Percentiles rank a stretch among this genome's conserved stretches.
These are phyloP conservation scores for Meloidogyne exigua DNA, from an alignment of 1,140 invertebrate species.

Conservation along the genomic window DNA sequence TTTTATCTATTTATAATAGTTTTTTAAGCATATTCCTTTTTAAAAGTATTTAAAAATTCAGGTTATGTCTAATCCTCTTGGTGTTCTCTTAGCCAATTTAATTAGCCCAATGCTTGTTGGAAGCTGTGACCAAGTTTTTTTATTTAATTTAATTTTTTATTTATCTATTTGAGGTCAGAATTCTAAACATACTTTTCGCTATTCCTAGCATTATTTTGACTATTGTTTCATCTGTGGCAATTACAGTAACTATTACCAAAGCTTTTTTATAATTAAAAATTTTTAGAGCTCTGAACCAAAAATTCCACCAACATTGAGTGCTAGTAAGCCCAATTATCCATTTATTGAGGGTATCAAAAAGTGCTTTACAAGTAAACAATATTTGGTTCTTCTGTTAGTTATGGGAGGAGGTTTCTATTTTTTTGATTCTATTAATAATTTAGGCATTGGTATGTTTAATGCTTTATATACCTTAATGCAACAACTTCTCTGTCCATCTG, in stretches of 20 bases:
- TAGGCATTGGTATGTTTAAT: constrained; percentile 63
- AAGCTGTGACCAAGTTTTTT: constrained; percentile 4
- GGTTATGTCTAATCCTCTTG: constrained; percentile 62
- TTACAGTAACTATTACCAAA: constrained; percentile 32
- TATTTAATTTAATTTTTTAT: background rate
- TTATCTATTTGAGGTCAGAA: background rate
- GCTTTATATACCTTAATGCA: constrained; percentile 62
- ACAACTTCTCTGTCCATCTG: constrained; percentile 57
- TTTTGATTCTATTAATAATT: background rate
- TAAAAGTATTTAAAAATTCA: background rate
- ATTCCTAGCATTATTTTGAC: constrained; percentile 52
- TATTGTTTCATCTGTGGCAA: constrained; percentile 50
- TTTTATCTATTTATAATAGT: too few species aligned
- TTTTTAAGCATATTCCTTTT: too few species aligned
- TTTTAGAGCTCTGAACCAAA: constrained; percentile 58
- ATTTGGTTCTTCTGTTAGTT: constrained; percentile 56
- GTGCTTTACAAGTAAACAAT: constrained; percentile 56
- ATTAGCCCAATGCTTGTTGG: constrained; percentile 53
- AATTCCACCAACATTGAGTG: constrained; percentile 54
- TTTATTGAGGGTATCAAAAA: constrained; percentile 55
- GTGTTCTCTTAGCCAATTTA: constrained; percentile 59
- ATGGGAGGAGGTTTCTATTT: constrained; percentile 47
- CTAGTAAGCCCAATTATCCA: constrained; percentile 53
- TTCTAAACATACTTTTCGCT: constrained; percentile 51
- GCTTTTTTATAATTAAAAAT: background rate